Base-by-base conservation (phyloP, 2,113 vertebrate species). In the Semnopithecus entellus region DNA sequence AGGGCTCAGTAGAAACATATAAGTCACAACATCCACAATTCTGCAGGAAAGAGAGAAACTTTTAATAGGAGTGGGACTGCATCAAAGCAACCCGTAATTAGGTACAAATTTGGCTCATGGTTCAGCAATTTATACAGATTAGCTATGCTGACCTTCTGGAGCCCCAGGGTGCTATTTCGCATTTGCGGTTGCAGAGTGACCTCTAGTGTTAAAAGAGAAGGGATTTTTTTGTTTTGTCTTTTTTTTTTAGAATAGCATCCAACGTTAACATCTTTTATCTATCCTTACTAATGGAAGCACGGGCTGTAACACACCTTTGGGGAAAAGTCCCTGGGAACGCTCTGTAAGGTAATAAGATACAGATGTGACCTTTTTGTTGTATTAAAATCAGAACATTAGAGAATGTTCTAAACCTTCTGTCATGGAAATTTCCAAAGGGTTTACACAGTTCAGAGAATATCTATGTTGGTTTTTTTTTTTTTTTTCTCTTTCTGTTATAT, bases 131-230 rank as follows among this genome's bases (percentile, higher is more conserved):
- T 97, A 95, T 89, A 82, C 30, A 96, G 97, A 98, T 98, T 98
- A 98, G 98, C 94, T 92, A 96, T 6, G 0, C 94, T 97, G 98
- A 98, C 98, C 98, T 98, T 70, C 87, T 3, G 86, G 0, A 52
- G 96, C 96, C 97, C 96, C 85, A 17, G 12, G n/a, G 50, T 3
- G 8, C 66, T 0, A 32, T 0, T 70, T 70, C 88, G 1, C 96
- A 98, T 98, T 95, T 83, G 66, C 68, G 97, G 98, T 98, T 96
- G 89, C 97, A 99, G 98, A 98, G 98, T 98, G 99, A 98, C 98
- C 99, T 98, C 98, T 99, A 99, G 98, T 98, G 98, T 98, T 98
- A 30, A 97, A 23, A 7, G n/a, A 64, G 88, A 94, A 22, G 87
- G 96, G 50, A 43, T 43, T 43, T 92, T 95, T 82, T 59, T 70